These are phyloP conservation scores for Oryzias dopingdopingensis DNA, from an alignment of 2,797 vertebrate species.

Conservation along the genomic window DNA sequence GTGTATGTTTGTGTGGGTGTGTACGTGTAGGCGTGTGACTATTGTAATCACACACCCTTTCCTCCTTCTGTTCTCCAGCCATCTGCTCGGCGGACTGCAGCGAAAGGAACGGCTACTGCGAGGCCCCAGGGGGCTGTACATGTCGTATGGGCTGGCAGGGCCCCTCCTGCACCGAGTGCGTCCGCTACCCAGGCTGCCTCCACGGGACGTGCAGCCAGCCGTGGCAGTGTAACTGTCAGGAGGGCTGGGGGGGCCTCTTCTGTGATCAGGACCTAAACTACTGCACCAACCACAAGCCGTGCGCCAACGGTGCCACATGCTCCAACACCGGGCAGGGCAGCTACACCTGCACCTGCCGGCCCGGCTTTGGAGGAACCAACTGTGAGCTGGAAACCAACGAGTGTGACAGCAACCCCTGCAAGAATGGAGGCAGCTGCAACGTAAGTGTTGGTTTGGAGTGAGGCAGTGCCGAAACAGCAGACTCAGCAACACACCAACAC, in stretches of 20 bases:
- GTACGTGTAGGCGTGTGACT: slow-evolving; percentile 49
- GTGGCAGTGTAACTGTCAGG: slow-evolving; percentile 79
- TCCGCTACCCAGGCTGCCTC: slow-evolving; percentile 82
- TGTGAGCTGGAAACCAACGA: slow-evolving; percentile 86
- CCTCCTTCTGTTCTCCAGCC: slow-evolving; percentile 51
- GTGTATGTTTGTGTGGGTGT: slow-evolving; percentile 47
- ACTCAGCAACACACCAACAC: too few species aligned
- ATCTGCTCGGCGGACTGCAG: slow-evolving; percentile 86
- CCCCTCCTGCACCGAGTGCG: slow-evolving; percentile 81
- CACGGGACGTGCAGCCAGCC: slow-evolving; percentile 84
- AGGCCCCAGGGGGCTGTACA: slow-evolving; percentile 81
- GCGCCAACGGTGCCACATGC: slow-evolving; percentile 82
- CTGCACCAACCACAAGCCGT: slow-evolving; percentile 88
- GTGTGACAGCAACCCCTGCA: slow-evolving; percentile 90
- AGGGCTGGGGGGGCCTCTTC: slow-evolving; percentile 72
- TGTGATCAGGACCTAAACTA: slow-evolving; percentile 88
- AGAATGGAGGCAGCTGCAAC: slow-evolving; percentile 91
- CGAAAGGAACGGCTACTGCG: slow-evolving; percentile 84
- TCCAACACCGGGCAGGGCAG: slow-evolving; percentile 87
- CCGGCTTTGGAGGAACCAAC: slow-evolving; percentile 78
- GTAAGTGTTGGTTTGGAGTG: slow-evolving; percentile 70
- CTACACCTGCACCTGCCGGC: slow-evolving; percentile 83
- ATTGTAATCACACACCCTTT: slow-evolving; percentile 69
- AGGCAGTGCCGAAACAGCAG: too few species aligned
- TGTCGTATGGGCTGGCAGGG: slow-evolving; percentile 89